Evolutionary conservation across 2,113 vertebrate genomes (phyloP).

Genomic region (Illadopsis cleaveri): DNA sequence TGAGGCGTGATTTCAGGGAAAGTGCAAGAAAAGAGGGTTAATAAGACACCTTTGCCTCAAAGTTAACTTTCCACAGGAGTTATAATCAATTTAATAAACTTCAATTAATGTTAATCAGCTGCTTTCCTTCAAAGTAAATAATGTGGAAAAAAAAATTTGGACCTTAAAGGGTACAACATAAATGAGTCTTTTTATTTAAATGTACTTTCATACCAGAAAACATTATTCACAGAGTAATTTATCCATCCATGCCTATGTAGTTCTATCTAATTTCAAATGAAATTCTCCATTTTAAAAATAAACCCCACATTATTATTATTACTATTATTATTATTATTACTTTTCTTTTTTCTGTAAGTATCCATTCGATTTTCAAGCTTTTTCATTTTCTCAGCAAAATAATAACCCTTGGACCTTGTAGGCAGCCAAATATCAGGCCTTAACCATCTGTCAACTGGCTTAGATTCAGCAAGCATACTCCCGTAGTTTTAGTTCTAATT

Average conservation of each 20-base stretch:
- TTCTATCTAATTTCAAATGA: background rate
- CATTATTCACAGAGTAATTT: background rate
- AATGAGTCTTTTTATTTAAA: background rate
- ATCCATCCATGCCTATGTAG: background rate
- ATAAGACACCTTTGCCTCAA: background rate
- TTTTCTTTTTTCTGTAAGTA: constrained; percentile 4
- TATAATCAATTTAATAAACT: constrained; percentile 12
- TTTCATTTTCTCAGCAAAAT: constrained; percentile 80
- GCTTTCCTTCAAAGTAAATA: background rate
- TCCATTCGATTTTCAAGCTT: constrained; percentile 51
- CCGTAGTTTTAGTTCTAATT: constrained; percentile 86
- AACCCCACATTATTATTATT: constrained; percentile 4
- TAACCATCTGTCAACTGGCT: constrained; percentile 88
- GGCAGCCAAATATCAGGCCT: constrained; percentile 80
- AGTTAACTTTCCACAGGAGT: background rate
- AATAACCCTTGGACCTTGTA: constrained; percentile 76
- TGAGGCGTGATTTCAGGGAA: background rate
- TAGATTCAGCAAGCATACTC: constrained; percentile 82
- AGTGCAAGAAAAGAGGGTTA: background rate
- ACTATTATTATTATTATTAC: background rate
- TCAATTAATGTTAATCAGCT: background rate
- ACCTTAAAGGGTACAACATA: background rate
- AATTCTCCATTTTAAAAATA: constrained; percentile 12
- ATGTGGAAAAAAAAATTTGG: background rate
- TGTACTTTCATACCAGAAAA: background rate